Evolutionary conservation across 2,888 invertebrate genomes (phyloP).

Genomic region (Lepidocyrtoides sp.): DNA sequence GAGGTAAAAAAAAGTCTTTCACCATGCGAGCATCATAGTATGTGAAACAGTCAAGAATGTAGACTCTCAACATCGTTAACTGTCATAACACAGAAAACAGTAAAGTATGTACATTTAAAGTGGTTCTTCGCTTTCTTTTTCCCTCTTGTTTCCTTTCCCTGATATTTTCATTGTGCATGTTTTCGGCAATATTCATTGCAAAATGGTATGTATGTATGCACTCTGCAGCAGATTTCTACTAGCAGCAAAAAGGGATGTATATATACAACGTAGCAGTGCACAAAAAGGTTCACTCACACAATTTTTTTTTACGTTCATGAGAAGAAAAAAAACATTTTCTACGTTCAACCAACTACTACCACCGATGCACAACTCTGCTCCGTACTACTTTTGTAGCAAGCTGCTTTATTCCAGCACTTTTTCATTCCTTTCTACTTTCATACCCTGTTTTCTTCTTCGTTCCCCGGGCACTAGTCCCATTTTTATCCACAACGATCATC

Average conservation of each 20-base stretch:
- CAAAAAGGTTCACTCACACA: slow-evolving; percentile 28
- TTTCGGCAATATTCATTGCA: slow-evolving; percentile 35
- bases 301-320: slow-evolving; percentile 3
- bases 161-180: background rate
- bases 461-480: slow-evolving; percentile 78
- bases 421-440: slow-evolving; percentile 28
- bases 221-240: background rate
- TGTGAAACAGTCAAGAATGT: background rate
- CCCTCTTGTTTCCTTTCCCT: slow-evolving; percentile 14
- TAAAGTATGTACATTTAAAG: slow-evolving; percentile 33
- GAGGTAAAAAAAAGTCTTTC: slow-evolving; percentile 22
- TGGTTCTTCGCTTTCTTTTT: background rate
- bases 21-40: background rate
- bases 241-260: no score
- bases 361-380: background rate
- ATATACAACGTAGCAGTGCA: slow-evolving; percentile 17
- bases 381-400: background rate
- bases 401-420: background rate
- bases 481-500: slow-evolving; percentile 74
- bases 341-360: background rate
- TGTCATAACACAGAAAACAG: slow-evolving; percentile 9
- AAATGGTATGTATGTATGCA: slow-evolving; percentile 13
- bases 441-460: slow-evolving; percentile 55
- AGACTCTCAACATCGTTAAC: background rate
- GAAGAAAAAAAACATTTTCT: background rate